Evolutionary conservation across 2,113 vertebrate species (phyloP), one percentile per base, ranked within the genome.

Genomic region (Pachycephala philippinensis): DNA sequence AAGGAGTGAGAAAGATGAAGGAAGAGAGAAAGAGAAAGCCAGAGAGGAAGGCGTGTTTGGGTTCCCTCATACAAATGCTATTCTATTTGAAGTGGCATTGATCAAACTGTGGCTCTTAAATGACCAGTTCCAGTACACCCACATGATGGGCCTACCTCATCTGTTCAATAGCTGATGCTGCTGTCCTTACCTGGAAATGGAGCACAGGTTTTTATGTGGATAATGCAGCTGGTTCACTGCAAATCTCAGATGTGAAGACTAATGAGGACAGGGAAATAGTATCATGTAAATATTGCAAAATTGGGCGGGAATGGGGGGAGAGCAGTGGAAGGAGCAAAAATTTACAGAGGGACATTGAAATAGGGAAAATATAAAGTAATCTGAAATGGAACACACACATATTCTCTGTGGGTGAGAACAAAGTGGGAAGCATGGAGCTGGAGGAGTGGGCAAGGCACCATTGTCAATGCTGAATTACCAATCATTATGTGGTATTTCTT

Each of bases 351-450:
- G 18, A 33, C 17, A 50, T 3, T 80, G 74, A 53, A 90, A 82
- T 13, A 75, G 6, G n/a, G 45, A 76, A 93, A 90, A 66, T n/a
- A 64, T 18, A 39, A 83, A 69, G 60, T 71, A 72, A 75, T 69
- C 50, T 65, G 61, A 85, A 94, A 65, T 2, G 8, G 26, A 68
- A 31, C 5, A 13, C 53, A 87, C 13, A n/a, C 8, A 11, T 2
- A 0, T 65, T 87, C 47, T 90, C 74, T 68, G 57, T 93, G 80
- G 52, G 52, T 70, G 72, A 75, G 87, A 94, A 81, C 23, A 22
- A 71, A 31, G 70, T 85, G 59, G 88, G 88, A 94, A 76, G 70
- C 37, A 24, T 57, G 64, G 64, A 90, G 15, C 20, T 90, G 63
- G n/a, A 93, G 66, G 40, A 61, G 26, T 49, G 37, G 61, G 57